Base-by-base conservation (phyloP, 1,140 invertebrate species). In the Eubasilissa regina region DNA sequence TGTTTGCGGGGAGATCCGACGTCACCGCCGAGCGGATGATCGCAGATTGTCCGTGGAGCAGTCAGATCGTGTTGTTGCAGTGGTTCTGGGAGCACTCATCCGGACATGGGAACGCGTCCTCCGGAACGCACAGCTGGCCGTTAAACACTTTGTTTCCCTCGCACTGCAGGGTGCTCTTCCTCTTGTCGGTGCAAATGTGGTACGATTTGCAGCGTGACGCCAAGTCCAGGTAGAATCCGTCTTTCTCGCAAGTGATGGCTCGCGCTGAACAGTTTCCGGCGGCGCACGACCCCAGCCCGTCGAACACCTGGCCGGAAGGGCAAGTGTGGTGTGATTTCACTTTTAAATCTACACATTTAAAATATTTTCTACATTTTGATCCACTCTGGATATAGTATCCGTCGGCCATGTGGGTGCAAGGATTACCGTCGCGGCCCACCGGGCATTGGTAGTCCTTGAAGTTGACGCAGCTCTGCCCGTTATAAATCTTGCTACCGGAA, bases 331-430 rank as follows among this genome's bases (percentile, higher is more conserved):
- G 84, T 0, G 87, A 87, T 35, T 85, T 80, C 0, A 86, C 82
- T 21, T 88, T 87, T 9, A 84, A 85, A 0, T 89, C 86, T 44
- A 62, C 58, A 80, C 91, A 92, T 80, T 90, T 87, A 84, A 89
- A 91, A 84, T 92, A 92, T 15, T 86, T 87, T 43, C 86, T 86
- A 82, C 91, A 92, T 11, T 89, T 88, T 0, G 90, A 89, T 7
- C 88, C 88, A 13, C 83, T 84, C 81, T 90, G 88, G 0, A 89
- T 75, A 58, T 84, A 84, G 6, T 85, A 84, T 17, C 85, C 85
- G 43, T 84, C 83, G 72, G 89, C 83, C 43, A 84, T 77, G 77
- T 66, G 80, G 21, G 81, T 66, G 58, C 81, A 82, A 10, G 85
- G 83, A 45, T 84, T 83, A 0, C 83, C 84, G 6, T 86, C 77